A percentile compares a stretch with the other conserved stretches of the same genome.
Evolutionary conservation across 2,888 invertebrate species (phyloP).

Genomic region (Halictus ligatus): DNA sequence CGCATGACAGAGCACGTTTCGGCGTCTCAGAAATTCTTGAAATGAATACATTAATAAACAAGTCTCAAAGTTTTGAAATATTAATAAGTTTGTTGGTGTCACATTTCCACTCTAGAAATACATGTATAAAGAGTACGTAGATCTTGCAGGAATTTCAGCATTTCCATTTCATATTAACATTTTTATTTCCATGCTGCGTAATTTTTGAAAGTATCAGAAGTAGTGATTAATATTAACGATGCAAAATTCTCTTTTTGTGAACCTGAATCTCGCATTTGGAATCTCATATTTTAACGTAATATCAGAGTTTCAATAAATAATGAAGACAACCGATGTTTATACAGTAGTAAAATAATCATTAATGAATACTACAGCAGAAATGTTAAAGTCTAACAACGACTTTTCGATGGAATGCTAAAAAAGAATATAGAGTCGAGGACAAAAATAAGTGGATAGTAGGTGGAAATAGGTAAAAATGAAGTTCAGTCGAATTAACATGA

Average conservation of each 20-base stretch:
- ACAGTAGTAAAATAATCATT: neutral
- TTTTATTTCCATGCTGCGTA: neutral
- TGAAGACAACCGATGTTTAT: neutral
- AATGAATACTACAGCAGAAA: too few relatives aligned
- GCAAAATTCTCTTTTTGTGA: neutral
- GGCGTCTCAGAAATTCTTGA: neutral
- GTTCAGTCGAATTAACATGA: too few relatives aligned
- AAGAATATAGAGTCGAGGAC: too few relatives aligned
- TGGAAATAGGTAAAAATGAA: too few relatives aligned
- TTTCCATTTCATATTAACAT: constrained; percentile 4
- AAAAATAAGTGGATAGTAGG: too few relatives aligned
- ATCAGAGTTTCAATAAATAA: neutral
- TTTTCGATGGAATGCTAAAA: too few relatives aligned
- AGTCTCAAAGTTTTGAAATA: neutral
- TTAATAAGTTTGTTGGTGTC: neutral
- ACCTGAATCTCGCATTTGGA: neutral
- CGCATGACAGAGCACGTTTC: neutral
- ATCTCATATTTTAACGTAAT: too few relatives aligned
- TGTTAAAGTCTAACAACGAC: too few relatives aligned
- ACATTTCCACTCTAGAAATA: neutral
- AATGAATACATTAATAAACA: neutral
- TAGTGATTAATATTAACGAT: neutral
- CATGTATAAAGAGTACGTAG: neutral
- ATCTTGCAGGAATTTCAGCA: neutral
- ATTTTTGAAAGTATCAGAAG: neutral